Evolutionary conservation across 1,140 invertebrate genomes (phyloP).

Genomic region (Oryzaephilus surinamensis): DNA sequence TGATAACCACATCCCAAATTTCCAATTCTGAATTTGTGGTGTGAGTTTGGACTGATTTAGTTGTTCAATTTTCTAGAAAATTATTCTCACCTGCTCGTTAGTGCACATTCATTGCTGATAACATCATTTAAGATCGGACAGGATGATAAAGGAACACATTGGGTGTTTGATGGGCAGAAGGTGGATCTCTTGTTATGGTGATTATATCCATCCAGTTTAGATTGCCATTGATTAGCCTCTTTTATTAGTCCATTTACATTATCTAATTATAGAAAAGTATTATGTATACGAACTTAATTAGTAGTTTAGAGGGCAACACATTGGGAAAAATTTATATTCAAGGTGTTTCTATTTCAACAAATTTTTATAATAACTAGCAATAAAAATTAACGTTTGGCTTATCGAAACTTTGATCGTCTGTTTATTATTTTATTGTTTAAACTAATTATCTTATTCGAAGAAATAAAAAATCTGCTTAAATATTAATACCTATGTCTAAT

Average conservation of each 20-base stretch:
- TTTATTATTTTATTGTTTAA: too few species aligned
- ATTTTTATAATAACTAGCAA: too few species aligned
- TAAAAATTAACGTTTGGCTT: too few species aligned
- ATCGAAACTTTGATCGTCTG: too few species aligned
- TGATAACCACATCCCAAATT: slow-evolving; percentile 36
- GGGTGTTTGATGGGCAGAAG: slow-evolving; percentile 26
- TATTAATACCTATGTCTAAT: too few species aligned
- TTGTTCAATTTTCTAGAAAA: slow-evolving; percentile 5
- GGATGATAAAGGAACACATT: slow-evolving; percentile 29
- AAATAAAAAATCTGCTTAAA: too few species aligned
- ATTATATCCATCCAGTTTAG: too few species aligned
- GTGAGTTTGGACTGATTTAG: slow-evolving; percentile 1
- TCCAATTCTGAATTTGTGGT: slow-evolving; percentile 31
- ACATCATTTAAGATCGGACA: slow-evolving; percentile 31
- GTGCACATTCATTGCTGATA: slow-evolving; percentile 30
- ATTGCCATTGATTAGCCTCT: not conserved
- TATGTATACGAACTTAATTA: not conserved
- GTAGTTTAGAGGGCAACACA: not conserved
- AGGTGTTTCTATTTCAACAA: not conserved
- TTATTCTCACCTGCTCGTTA: slow-evolving; percentile 28
- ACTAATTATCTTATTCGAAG: too few species aligned
- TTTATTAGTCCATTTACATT: not conserved
- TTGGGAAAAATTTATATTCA: not conserved
- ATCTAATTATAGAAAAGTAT: not conserved
- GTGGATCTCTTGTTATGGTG: slow-evolving; percentile 16